Evolutionary conservation across 2,888 invertebrate genomes (phyloP).

Genomic region (Torymus texanus): DNA sequence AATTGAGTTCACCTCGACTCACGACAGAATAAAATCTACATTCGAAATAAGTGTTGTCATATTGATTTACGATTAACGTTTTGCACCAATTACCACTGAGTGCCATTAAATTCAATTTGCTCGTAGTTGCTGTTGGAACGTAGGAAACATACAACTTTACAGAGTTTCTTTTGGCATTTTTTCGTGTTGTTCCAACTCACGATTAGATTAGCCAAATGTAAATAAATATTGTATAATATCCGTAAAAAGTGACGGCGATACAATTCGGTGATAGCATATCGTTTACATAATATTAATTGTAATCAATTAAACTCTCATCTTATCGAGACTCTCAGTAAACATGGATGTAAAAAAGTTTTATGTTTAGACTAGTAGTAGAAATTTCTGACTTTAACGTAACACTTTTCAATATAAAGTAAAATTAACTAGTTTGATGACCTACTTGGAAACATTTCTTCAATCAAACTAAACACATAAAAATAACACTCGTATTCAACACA

Average conservation of each 20-base stretch:
- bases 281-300: too few species aligned
- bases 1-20: conserved; percentile 2
- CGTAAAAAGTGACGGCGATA: not conserved
- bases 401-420: too few species aligned
- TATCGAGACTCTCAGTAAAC: too few species aligned
- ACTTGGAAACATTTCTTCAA: too few species aligned
- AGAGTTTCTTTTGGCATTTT: not conserved
- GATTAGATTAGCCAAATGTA: conserved; percentile 19
- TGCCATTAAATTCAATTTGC: conserved; percentile 21
- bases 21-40: conserved; percentile 13
- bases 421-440: too few species aligned
- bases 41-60: conserved; percentile 16
- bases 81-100: conserved; percentile 27
- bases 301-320: too few species aligned
- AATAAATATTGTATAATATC: conserved; percentile 32
- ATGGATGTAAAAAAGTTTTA: too few species aligned
- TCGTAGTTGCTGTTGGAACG: not conserved
- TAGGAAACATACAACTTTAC: not conserved
- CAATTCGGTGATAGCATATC: too few species aligned
- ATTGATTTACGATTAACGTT: conserved; percentile 27
- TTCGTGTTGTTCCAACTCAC: not conserved
- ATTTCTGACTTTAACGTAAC: too few species aligned
- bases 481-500: too few species aligned
- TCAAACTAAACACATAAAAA: too few species aligned
- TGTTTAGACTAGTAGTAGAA: too few species aligned